phyloP scores from a whole-genome alignment of 2,113 vertebrate species.

The Pungitius pungitius region DNA sequence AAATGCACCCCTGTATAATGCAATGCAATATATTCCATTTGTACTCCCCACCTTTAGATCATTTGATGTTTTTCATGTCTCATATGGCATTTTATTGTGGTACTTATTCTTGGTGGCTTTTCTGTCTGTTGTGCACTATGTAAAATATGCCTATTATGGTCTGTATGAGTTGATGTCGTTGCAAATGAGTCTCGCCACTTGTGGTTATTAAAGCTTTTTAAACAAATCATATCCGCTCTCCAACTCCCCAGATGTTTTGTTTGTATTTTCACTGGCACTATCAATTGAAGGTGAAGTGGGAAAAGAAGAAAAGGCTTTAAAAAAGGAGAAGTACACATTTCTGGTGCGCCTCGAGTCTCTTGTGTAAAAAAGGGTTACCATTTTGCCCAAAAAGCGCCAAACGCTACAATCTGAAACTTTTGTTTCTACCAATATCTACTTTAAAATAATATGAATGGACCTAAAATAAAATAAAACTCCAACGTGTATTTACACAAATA shows the following conservation, averaged over 20 bases:
- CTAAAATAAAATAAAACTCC: conserved; percentile 26
- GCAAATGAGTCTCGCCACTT: too few species aligned
- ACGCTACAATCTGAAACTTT: conserved; percentile 56
- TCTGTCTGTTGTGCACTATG: too few species aligned
- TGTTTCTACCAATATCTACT: conserved; percentile 49
- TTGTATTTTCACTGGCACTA: not conserved
- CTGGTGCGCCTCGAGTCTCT: conserved; percentile 17
- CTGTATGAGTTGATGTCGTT: too few species aligned
- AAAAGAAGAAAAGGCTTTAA: conserved; percentile 2
- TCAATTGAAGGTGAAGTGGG: conserved; percentile 1
- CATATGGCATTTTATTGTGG: too few species aligned
- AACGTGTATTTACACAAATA: conserved; percentile 57
- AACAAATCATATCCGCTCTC: too few species aligned
- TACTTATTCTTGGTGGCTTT: too few species aligned
- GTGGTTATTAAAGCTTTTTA: too few species aligned
- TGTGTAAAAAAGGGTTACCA: conserved; percentile 44
- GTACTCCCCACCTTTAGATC: too few species aligned
- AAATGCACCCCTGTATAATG: too few species aligned
- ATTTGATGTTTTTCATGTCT: too few species aligned
- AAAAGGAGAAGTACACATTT: conserved; percentile 26
- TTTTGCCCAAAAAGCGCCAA: conserved; percentile 25
- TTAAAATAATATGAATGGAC: conserved; percentile 43
- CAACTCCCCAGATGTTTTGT: not conserved
- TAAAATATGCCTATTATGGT: too few species aligned
- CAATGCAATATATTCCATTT: not conserved